These are phyloP conservation scores for Ips nitidus DNA, from an alignment of 1,140 invertebrate genomes.

Conservation along the genomic window DNA sequence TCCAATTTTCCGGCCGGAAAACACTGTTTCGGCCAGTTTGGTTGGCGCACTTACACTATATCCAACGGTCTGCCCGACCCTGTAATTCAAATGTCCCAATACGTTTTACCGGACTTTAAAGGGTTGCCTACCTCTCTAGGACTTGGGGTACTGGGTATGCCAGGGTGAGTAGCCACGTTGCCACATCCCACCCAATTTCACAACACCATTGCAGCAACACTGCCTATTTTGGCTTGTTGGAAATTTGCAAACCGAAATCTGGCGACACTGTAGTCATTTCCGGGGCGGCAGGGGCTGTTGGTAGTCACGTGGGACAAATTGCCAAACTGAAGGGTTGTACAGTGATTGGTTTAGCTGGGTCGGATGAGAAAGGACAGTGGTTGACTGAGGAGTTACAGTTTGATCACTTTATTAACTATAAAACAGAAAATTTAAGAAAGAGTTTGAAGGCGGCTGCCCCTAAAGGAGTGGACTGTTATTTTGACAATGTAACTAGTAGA, in stretches of 20 bases:
- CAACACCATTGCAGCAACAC: constrained; percentile 53
- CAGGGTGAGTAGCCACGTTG: constrained; percentile 33
- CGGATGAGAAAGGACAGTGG: constrained; percentile 70
- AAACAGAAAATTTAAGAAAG: constrained; percentile 58
- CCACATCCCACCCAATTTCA: not conserved
- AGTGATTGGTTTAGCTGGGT: constrained; percentile 72
- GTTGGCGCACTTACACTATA: constrained; percentile 61
- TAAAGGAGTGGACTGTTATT: constrained; percentile 70
- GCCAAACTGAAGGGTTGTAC: constrained; percentile 65
- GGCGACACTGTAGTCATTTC: constrained; percentile 70
- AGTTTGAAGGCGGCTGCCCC: constrained; percentile 66
- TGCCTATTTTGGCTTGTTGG: constrained; percentile 72
- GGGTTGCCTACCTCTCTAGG: constrained; percentile 54
- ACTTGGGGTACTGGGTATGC: constrained; percentile 43
- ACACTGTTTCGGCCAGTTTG: constrained; percentile 56
- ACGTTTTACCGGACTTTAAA: constrained; percentile 52
- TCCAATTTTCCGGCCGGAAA: constrained; percentile 55
- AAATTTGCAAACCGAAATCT: constrained; percentile 66
- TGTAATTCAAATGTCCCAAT: constrained; percentile 48
- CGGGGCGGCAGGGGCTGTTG: constrained; percentile 71
- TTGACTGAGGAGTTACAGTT: constrained; percentile 63
- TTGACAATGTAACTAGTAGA: constrained; percentile 64
- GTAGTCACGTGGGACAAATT: constrained; percentile 73
- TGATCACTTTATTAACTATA: constrained; percentile 73
- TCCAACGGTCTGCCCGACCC: constrained; percentile 45